Evolutionary conservation across 1,140 invertebrate species (phyloP).

Genomic region (Ganaspis sp.): DNA sequence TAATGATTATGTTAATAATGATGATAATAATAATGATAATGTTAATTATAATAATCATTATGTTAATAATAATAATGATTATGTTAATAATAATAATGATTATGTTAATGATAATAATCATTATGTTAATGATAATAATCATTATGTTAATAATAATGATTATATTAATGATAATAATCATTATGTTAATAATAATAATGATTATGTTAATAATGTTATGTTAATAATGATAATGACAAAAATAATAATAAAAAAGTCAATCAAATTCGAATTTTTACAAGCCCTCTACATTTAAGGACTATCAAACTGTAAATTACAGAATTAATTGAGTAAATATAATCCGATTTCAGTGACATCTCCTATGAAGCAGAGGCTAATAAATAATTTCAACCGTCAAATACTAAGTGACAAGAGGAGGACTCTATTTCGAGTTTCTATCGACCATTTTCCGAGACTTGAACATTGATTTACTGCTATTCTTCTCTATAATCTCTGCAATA

Average conservation of each 20-base stretch:
- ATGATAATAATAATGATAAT: too few relatives aligned
- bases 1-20: too few relatives aligned
- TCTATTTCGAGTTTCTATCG: constrained; percentile 23
- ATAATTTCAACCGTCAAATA: constrained; percentile 18
- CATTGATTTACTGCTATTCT: not conserved
- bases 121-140: too few relatives aligned
- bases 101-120: too few relatives aligned
- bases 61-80: too few relatives aligned
- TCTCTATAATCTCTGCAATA: not conserved
- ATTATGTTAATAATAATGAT: too few relatives aligned
- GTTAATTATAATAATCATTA: too few relatives aligned
- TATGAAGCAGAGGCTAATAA: not conserved
- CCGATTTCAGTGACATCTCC: not conserved
- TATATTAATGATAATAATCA: too few relatives aligned
- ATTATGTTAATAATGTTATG: too few relatives aligned
- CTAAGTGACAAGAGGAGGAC: constrained; percentile 14
- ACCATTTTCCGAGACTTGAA: constrained; percentile 24
- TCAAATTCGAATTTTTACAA: not conserved
- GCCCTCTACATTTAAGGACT: not conserved
- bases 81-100: too few relatives aligned
- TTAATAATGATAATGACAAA: too few relatives aligned
- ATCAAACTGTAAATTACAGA: not conserved
- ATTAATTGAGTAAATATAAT: constrained; percentile 20
- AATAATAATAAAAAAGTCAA: not conserved
- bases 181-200: too few relatives aligned